A percentile compares a stretch with the other conserved stretches of the same genome.
These are phyloP conservation scores for Neolamprologus modestus DNA, from an alignment of 2,113 vertebrate genomes.

Conservation along the genomic window DNA sequence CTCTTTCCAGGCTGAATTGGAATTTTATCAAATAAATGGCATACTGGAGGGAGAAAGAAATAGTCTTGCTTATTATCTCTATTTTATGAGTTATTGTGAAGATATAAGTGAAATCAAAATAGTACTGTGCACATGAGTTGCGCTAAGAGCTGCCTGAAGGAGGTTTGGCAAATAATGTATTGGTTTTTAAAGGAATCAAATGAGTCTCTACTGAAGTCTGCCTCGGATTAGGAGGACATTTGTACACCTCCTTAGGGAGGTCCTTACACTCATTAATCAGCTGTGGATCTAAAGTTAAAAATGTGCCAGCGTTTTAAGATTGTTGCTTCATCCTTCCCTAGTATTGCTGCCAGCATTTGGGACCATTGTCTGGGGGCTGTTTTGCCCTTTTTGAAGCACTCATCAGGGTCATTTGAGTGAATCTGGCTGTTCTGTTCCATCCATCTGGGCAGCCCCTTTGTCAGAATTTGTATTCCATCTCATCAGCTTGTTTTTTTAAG, in stretches of 20 bases:
- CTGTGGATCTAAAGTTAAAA: neutral
- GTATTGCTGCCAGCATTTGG: neutral
- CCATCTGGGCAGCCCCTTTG: neutral
- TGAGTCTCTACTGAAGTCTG: neutral
- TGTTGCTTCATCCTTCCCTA: neutral
- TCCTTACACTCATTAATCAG: slow-evolving; percentile 4
- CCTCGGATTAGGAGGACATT: neutral
- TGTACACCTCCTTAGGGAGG: neutral
- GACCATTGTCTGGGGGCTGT: neutral
- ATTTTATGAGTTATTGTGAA: neutral
- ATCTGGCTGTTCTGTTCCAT: neutral
- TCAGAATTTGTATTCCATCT: slow-evolving; percentile 11
- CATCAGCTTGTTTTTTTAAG: slow-evolving; percentile 3
- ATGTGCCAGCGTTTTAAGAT: neutral
- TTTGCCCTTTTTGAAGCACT: slow-evolving; percentile 3
- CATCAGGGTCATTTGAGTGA: neutral
- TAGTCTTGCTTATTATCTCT: neutral
- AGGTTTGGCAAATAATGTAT: neutral
- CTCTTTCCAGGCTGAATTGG: neutral
- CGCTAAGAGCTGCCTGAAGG: neutral
- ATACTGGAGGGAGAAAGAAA: neutral
- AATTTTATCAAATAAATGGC: neutral
- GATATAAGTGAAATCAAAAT: neutral
- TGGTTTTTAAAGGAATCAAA: slow-evolving; percentile 4
- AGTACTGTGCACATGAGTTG: neutral